Base-by-base conservation (phyloP, 2,113 vertebrate species). In the Macheiramphus alcinus region DNA sequence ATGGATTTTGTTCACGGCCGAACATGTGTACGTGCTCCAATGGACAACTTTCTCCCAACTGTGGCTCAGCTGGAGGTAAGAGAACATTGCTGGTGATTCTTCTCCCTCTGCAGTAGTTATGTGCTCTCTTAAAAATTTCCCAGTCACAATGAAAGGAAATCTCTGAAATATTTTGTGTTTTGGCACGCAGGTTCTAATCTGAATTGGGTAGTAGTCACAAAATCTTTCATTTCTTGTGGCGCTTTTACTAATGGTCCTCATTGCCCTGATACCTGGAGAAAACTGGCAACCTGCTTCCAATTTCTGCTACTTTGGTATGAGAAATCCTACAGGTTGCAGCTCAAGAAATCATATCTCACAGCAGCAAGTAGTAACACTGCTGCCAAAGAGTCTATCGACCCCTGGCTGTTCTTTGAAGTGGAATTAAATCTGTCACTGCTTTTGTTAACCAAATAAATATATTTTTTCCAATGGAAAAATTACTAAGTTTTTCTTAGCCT, bases 21-120 rank as follows among this genome's bases (percentile, higher is more conserved):
- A 99, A 99, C 97, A 99, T 99, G 99, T 99, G 99, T 93, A 99
- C 99, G 26, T 99, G 99, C 88, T 99, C 99, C 38, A 99, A 98
- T 3, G 99, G 99, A 25, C 99, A 99, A 36, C 98, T 99, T 11
- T 99, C 99, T 43, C 98, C 99, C 66, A 99, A 97, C 98, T 99
- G 99, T 25, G 99, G 98, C 89, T 98, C 98, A 4, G 97, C 97
- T 66, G 98, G 98, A 98, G 98, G 98, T 99, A 92, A 98, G 98
- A 97, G 58, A 20, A 23, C 7, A 1, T 36, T 20, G 16, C 48
- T 29, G 84, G 10, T 4, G 9, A 5, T 61, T 45, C 32, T 78
- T 10, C 75, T 70, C 23, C 45, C 10, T 29, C 67, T 3, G 10
- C 7, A 6, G 38, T 4, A 26, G 2, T 34, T 18, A 12, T 1